Conservation (phyloP, 2,113 vertebrate species). For the Myrmecophaga tridactyla region DNA sequence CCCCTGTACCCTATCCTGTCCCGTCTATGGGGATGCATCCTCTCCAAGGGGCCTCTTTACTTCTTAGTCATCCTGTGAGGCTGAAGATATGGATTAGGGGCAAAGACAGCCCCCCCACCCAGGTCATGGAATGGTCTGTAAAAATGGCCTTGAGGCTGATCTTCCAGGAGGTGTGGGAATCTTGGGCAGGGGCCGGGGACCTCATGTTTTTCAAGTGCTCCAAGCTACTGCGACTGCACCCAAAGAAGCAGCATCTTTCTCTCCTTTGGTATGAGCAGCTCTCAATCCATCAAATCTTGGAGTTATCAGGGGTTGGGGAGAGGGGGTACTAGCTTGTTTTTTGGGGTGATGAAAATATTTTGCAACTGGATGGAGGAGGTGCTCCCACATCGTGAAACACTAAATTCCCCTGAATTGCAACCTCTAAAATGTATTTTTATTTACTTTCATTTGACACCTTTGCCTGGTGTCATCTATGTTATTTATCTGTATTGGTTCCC, state of each 20-base stretch:
- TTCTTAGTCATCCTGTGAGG: not conserved
- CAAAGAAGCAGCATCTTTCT: not conserved
- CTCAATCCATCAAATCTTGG: not conserved
- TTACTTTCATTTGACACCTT: no score
- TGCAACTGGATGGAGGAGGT: not conserved
- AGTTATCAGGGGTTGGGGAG: not conserved
- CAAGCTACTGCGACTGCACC: not conserved
- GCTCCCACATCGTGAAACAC: not conserved
- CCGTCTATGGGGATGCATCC: not conserved
- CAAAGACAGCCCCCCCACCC: not conserved
- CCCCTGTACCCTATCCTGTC: not conserved
- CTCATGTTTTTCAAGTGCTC: not conserved
- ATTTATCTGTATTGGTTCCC: not conserved
- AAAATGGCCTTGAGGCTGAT: not conserved
- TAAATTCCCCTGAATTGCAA: not conserved
- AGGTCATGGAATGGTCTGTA: not conserved
- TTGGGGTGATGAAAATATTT: not conserved
- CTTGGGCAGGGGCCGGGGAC: not conserved
- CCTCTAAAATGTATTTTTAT: not conserved
- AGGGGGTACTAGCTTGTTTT: not conserved
- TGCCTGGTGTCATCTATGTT: not conserved
- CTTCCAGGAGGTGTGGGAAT: not conserved
- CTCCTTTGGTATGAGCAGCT: not conserved
- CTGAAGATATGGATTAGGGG: not conserved
- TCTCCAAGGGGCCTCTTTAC: not conserved